Evolutionary conservation across 2,888 invertebrate species (phyloP).

Genomic region (Rotaria sp.): DNA sequence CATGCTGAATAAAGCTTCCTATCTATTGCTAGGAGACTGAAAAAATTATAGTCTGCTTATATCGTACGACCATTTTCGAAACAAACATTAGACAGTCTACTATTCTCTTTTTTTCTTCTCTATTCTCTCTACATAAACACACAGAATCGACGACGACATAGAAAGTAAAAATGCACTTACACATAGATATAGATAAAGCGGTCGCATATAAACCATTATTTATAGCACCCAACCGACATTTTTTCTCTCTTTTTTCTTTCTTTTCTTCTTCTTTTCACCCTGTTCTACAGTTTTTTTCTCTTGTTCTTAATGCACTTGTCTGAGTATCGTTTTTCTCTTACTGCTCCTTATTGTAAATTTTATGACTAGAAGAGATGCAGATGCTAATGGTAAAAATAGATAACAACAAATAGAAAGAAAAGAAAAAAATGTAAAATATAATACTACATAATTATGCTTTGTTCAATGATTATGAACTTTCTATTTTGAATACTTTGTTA

Average conservation of each 20-base stretch:
- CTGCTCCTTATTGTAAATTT: not conserved
- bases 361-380: not conserved
- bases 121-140: not conserved
- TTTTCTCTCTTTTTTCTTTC: not conserved
- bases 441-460: not conserved
- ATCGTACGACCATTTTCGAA: not conserved
- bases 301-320: not conserved
- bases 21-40: not conserved
- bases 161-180: not conserved
- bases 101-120: not conserved
- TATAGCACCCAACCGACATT: not conserved
- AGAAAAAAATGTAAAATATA: not conserved
- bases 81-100: not conserved
- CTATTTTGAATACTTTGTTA: no score
- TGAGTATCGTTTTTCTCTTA: not conserved
- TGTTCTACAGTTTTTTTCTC: not conserved
- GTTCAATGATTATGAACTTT: not conserved
- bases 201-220: not conserved
- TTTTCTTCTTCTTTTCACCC: not conserved
- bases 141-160: not conserved
- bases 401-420: not conserved
- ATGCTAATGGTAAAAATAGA: not conserved
- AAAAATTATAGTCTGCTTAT: not conserved
- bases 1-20: not conserved
- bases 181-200: not conserved